Evolutionary conservation across 2,113 vertebrate genomes (phyloP).

Genomic region (Pampusana beccarii): DNA sequence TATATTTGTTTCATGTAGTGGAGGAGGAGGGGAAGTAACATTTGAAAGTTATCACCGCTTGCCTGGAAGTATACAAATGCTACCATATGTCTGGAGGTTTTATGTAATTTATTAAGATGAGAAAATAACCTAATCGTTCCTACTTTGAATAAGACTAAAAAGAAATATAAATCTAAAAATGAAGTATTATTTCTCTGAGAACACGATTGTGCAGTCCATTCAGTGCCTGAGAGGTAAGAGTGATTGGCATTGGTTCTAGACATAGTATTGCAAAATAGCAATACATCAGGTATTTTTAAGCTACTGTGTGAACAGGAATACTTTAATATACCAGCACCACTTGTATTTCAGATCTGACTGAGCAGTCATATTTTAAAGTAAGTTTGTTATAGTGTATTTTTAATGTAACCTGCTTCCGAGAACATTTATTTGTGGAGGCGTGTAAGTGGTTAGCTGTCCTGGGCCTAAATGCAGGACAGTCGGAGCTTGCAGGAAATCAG

Average conservation of each 20-base stretch:
- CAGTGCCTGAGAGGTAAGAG: neutral
- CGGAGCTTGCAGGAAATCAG: neutral
- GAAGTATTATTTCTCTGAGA: neutral
- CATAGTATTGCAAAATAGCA: neutral
- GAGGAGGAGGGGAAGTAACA: conserved; percentile 60
- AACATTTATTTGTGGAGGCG: neutral
- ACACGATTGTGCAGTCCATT: neutral
- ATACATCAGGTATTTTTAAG: neutral
- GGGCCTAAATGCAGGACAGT: neutral
- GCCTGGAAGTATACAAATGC: conserved; percentile 41
- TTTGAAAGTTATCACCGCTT: conserved; percentile 56
- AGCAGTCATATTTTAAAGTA: neutral
- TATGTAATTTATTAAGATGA: conserved; percentile 18
- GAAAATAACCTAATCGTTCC: conserved; percentile 18
- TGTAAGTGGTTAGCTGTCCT: neutral
- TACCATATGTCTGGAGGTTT: conserved; percentile 50
- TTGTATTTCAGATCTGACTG: neutral
- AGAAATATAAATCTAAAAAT: neutral
- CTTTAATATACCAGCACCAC: neutral
- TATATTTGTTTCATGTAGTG: conserved; percentile 34
- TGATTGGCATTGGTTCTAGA: neutral
- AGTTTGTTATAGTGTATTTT: conserved; percentile 3
- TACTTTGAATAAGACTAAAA: neutral
- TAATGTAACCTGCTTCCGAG: neutral
- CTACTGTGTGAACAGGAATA: neutral